Evolutionary conservation across 2,797 vertebrate genomes (phyloP), one percentile per base, ranked within the genome.

Genomic region (Eupleurogrammus muticus): DNA sequence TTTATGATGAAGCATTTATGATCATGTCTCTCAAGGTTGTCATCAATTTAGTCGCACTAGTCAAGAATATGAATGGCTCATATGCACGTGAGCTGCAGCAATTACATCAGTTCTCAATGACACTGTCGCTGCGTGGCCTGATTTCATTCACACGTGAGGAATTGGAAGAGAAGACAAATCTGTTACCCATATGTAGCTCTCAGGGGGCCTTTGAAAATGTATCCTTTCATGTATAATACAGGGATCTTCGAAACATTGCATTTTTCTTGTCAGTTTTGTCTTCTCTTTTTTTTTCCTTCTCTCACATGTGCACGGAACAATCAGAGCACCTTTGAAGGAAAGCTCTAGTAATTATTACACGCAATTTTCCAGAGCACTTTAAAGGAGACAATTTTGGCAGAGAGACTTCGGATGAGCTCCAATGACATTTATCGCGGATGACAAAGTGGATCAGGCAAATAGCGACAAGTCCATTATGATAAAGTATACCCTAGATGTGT

Each of bases 211-310:
- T 71, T 24, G 73, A 75, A 80, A 79, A 49, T 47, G 68, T 57
- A 70, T 81, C 65, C 73, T 87, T 83, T 90, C 86, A 88, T 89
- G 81, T 82, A 82, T 81, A 82, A 86, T 83, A 88, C 72, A 89
- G 70, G 78, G 32, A 81, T 66, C 70, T 84, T 83, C 75, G 79
- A 82, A 85, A 81, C 85, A 88, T 89, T 84, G 82, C 68, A 73
- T 82, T 83, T 82, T 82, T 79, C 73, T 82, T 83, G 79, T 90
- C 84, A 86, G 28, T 79, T 51, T 56, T 47, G 28, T 28, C 28
- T 59, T 81, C 9, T 75, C 50, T 69, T 57, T 70, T 32, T 67
- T 40, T 81, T 34, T 16, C 36, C 46, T 55, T 40, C 57, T 58
- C 56, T 28, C 57, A 52, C 66, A 47, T 73, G 48, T 59, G 75